Conservation (phyloP, 2,113 vertebrate species). For the Tragulus kanchil region DNA sequence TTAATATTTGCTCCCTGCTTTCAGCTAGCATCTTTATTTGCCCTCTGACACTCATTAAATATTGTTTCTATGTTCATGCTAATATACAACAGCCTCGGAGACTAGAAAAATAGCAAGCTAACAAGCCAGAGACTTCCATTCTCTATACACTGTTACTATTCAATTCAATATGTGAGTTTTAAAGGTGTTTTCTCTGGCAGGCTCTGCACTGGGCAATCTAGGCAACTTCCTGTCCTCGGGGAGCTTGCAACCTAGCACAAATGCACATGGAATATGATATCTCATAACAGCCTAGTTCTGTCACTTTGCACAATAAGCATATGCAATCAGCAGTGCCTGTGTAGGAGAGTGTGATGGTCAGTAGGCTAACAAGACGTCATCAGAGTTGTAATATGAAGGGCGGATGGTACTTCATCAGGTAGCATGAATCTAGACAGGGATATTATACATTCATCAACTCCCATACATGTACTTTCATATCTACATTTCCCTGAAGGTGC, state of each 20-base stretch:
- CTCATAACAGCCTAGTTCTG: neutral
- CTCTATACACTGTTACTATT: neutral
- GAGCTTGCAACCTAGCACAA: neutral
- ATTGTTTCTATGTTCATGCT: neutral
- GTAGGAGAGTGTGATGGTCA: neutral
- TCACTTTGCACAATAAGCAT: neutral
- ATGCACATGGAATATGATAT: neutral
- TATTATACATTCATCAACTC: neutral
- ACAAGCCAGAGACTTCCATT: neutral
- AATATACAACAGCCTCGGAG: neutral
- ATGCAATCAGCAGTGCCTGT: neutral
- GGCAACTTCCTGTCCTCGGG: accelerated
- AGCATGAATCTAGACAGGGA: neutral
- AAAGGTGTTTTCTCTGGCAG: neutral
- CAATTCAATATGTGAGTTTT: neutral
- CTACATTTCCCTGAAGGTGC: neutral
- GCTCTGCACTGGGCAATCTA: neutral
- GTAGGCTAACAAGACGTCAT: neutral
- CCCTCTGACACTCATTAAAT: constrained; percentile 42
- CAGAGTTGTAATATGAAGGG: neutral
- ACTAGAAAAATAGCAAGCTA: neutral
- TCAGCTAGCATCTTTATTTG: constrained; percentile 47
- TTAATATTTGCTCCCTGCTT: constrained; percentile 46
- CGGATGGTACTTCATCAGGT: neutral
- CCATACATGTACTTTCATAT: neutral